Conservation (phyloP, 1,140 invertebrate species). For the Pseudobourletiella spinata region DNA sequence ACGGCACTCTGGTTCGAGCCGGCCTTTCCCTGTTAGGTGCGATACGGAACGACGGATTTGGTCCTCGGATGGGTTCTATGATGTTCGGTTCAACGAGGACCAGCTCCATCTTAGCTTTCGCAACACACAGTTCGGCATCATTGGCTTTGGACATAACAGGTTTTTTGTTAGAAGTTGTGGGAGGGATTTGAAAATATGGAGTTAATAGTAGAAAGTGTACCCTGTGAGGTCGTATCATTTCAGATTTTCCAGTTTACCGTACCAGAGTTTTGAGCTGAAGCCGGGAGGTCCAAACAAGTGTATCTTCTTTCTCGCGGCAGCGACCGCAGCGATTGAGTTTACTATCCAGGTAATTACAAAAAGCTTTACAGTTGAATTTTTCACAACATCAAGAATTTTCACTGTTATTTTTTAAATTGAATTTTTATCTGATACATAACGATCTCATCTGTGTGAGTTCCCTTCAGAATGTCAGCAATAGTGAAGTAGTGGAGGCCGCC, state of each 20-base stretch:
- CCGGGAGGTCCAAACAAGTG: slow-evolving; percentile 53
- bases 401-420: too few relatives aligned
- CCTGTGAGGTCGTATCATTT: too few relatives aligned
- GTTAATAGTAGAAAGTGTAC: too few relatives aligned
- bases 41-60: slow-evolving; percentile 50
- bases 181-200: too few relatives aligned
- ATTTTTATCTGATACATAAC: too few relatives aligned
- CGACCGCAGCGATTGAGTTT: slow-evolving; percentile 58
- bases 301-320: slow-evolving; percentile 53
- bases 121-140: slow-evolving; percentile 61
- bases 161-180: too few relatives aligned
- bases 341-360: slow-evolving; percentile 52
- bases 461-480: slow-evolving; percentile 48
- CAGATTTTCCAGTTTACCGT: slow-evolving; percentile 59
- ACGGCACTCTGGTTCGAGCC: slow-evolving; percentile 73
- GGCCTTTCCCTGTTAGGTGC: slow-evolving; percentile 68
- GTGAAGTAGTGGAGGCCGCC: slow-evolving; percentile 46
- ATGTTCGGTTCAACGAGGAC: slow-evolving; percentile 74
- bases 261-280: slow-evolving; percentile 72
- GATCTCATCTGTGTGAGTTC: slow-evolving; percentile 49
- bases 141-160: slow-evolving; percentile 61
- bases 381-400: too few relatives aligned
- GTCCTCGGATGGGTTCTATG: slow-evolving; percentile 66
- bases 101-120: slow-evolving; percentile 55
- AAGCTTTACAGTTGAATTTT: too few relatives aligned